Conservation (phyloP, 1,140 invertebrate genomes). For the Berghia stephanieae region DNA sequence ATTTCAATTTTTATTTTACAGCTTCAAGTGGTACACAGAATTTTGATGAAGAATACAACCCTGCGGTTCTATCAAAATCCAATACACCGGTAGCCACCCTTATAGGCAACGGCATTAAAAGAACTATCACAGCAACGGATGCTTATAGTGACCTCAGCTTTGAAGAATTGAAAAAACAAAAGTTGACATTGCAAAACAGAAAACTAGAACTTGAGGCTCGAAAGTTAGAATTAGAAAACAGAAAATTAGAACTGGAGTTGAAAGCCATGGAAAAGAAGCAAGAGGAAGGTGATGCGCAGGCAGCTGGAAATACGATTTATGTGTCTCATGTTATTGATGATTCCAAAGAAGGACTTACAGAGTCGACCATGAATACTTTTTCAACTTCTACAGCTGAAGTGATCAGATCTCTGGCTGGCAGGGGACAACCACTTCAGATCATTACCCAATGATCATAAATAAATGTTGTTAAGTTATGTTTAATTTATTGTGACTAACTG, state of each 20-base stretch:
- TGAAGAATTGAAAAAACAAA: constrained; percentile 16
- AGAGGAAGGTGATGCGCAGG: constrained; percentile 1
- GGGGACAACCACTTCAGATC: constrained; percentile 27
- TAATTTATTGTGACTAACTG: too few relatives aligned
- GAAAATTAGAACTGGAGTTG: constrained; percentile 27
- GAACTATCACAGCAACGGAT: constrained; percentile 11
- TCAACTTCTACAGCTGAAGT: constrained; percentile 24
- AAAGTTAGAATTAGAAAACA: constrained; percentile 27
- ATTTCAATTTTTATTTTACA: too few relatives aligned
- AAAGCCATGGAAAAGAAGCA: constrained; percentile 16
- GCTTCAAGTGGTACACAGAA: too few relatives aligned
- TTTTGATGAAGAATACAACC: too few relatives aligned
- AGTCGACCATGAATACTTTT: background rate
- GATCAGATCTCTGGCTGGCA: constrained; percentile 21
- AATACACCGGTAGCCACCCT: constrained; percentile 18
- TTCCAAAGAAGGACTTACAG: constrained; percentile 9
- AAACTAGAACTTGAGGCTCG: constrained; percentile 27
- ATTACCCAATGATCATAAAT: constrained; percentile 24
- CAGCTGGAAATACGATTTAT: constrained; percentile 21
- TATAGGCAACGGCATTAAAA: constrained; percentile 26
- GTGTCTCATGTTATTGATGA: constrained; percentile 31
- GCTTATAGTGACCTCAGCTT: background rate
- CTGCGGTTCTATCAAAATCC: too few relatives aligned
- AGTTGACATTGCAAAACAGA: constrained; percentile 1
- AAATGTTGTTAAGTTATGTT: too few relatives aligned